Evolutionary conservation across 2,888 invertebrate genomes (phyloP).

Genomic region (Chymomyza caudatula): DNA sequence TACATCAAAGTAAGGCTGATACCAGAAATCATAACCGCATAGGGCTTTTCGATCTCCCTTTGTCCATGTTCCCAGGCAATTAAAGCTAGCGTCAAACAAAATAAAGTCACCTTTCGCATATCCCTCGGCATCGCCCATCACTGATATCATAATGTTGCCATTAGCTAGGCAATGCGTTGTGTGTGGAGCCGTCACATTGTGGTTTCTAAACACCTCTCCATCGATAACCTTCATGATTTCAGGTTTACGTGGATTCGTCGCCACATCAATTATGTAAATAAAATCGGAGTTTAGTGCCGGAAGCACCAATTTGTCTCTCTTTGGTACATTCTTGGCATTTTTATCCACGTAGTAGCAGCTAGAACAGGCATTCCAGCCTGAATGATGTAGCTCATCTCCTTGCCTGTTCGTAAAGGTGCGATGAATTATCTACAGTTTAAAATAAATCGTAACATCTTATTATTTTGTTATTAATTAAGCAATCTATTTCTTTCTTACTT

Average conservation of each 20-base stretch:
- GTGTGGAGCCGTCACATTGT: conserved; percentile 92
- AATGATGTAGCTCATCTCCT: conserved; percentile 95
- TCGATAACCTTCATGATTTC: conserved; percentile 89
- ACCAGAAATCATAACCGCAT: conserved; percentile 98
- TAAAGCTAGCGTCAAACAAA: conserved; percentile 89
- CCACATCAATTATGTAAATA: conserved; percentile 90
- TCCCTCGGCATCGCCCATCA: conserved; percentile 93
- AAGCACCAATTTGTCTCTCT: conserved; percentile 88
- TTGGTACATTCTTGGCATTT: conserved; percentile 78
- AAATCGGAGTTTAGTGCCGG: conserved; percentile 90
- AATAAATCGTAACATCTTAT: too few relatives aligned
- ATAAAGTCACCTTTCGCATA: conserved; percentile 92
- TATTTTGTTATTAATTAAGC: conserved; percentile 72
- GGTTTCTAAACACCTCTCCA: conserved; percentile 85
- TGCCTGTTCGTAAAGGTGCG: conserved; percentile 87
- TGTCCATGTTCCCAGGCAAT: conserved; percentile 84
- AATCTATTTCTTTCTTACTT: conserved; percentile 80
- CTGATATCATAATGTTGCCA: conserved; percentile 96
- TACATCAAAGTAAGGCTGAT: conserved; percentile 94
- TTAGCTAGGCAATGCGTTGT: conserved; percentile 95
- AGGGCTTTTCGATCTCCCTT: conserved; percentile 81
- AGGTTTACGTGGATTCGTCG: conserved; percentile 85
- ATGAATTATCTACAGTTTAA: conserved; percentile 87
- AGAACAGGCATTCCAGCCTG: conserved; percentile 98
- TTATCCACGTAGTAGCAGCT: conserved; percentile 84